Evolutionary conservation across 2,888 invertebrate genomes (phyloP).

Genomic region (Orthonychiurus folsomi): DNA sequence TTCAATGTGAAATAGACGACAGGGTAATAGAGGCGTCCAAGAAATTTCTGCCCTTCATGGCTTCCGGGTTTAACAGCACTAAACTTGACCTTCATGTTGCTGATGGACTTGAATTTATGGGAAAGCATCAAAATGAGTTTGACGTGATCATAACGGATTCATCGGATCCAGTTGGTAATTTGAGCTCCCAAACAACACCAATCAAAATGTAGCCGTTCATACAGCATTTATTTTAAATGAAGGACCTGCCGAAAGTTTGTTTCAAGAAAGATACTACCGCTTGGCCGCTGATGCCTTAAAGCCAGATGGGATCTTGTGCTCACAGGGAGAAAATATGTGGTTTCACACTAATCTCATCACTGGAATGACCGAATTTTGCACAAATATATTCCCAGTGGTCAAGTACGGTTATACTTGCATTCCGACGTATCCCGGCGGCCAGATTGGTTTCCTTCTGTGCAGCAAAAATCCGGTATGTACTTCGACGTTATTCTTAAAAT

Average conservation of each 20-base stretch:
- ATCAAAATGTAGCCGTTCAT: too few species aligned
- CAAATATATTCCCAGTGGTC: slow-evolving; percentile 65
- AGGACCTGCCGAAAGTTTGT: slow-evolving; percentile 62
- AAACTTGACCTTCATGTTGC: slow-evolving; percentile 76
- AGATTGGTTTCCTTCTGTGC: slow-evolving; percentile 90
- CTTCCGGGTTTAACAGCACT: slow-evolving; percentile 69
- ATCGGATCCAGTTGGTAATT: slow-evolving; percentile 91
- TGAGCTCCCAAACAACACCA: too few species aligned
- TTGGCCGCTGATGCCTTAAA: slow-evolving; percentile 74
- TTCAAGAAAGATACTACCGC: slow-evolving; percentile 72
- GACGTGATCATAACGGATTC: slow-evolving; percentile 98
- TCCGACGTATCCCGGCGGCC: slow-evolving; percentile 93
- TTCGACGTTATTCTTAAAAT: neutral
- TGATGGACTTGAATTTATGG: slow-evolving; percentile 93
- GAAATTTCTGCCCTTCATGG: slow-evolving; percentile 81
- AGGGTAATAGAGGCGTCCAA: slow-evolving; percentile 84
- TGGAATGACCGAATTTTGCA: slow-evolving; percentile 65
- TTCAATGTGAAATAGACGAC: slow-evolving; percentile 87
- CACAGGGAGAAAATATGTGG: slow-evolving; percentile 73
- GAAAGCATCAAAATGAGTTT: slow-evolving; percentile 70
- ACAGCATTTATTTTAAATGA: too few species aligned
- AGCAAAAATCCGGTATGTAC: slow-evolving; percentile 56
- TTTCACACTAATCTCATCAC: slow-evolving; percentile 66
- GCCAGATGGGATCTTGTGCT: slow-evolving; percentile 83
- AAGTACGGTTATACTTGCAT: slow-evolving; percentile 75